Percentiles rank a stretch among this genome's conserved stretches.
phyloP scores from a whole-genome alignment of 2,888 invertebrate species.

The Tinea pellionella region DNA sequence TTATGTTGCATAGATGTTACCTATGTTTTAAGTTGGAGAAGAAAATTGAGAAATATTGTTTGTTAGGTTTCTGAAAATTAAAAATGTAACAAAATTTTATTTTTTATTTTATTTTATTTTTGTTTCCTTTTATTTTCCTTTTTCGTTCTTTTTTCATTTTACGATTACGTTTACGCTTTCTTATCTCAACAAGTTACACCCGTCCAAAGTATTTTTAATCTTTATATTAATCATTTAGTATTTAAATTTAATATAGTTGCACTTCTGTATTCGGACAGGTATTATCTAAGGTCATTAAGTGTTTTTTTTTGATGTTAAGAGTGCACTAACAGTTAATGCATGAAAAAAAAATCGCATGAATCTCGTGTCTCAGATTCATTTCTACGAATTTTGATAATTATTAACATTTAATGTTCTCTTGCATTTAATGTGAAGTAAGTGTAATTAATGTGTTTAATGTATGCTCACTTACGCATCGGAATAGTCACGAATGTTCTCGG shows the following conservation, averaged over 20 bases:
- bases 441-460: constrained; percentile 22
- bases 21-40: constrained; percentile 66
- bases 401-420: constrained; percentile 33
- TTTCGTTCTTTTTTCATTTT: constrained; percentile 28
- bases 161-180: constrained; percentile 23
- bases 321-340: constrained; percentile 35
- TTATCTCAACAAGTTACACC: constrained; percentile 61
- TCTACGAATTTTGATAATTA: constrained; percentile 55
- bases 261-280: constrained; percentile 45
- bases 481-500: background rate
- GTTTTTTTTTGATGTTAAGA: constrained; percentile 54
- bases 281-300: constrained; percentile 37
- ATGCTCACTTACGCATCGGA: constrained; percentile 47
- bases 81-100: constrained; percentile 65
- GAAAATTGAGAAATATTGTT: constrained; percentile 67
- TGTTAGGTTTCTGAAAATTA: constrained; percentile 71
- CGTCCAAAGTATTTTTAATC: constrained; percentile 65
- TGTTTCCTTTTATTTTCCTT: constrained; percentile 33
- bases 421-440: constrained; percentile 48
- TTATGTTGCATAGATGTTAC: constrained; percentile 72
- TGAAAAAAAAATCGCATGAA: constrained; percentile 21
- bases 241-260: constrained; percentile 46
- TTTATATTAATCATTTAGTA: constrained; percentile 60
- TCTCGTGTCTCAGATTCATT: constrained; percentile 28
- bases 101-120: constrained; percentile 47